phyloP scores from a whole-genome alignment of 2,888 invertebrate species.

The Uropetala carovei region DNA sequence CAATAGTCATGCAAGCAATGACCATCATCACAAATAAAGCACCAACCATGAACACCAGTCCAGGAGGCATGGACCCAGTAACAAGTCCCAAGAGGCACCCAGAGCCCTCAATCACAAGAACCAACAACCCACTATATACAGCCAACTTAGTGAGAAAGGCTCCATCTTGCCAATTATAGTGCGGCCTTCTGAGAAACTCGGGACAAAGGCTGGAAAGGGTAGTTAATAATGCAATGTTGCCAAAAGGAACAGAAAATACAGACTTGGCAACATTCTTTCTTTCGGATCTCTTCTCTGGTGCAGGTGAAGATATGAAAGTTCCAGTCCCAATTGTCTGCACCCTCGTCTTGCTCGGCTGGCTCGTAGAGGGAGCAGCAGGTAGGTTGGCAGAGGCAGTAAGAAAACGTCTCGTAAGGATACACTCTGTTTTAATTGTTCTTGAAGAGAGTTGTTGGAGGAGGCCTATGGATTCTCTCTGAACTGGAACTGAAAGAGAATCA shows the following conservation, averaged over 20 bases:
- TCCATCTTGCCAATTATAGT: background rate
- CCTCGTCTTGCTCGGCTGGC: background rate
- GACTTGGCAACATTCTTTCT: background rate
- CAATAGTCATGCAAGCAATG: constrained; percentile 36
- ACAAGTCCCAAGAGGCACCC: constrained; percentile 53
- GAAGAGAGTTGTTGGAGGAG: constrained; percentile 46
- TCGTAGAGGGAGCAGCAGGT: background rate
- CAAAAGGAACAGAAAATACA: background rate
- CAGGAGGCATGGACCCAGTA: constrained; percentile 51
- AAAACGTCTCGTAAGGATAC: constrained; percentile 38
- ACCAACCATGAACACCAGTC: constrained; percentile 51
- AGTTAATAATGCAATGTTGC: constrained; percentile 13
- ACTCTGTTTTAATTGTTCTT: constrained; percentile 41
- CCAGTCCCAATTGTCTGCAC: constrained; percentile 41
- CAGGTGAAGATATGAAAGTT: background rate
- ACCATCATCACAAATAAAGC: constrained; percentile 50
- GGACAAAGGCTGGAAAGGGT: background rate
- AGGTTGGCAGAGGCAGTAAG: background rate
- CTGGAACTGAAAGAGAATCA: constrained; percentile 1
- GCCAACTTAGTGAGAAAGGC: constrained; percentile 18
- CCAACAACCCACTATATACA: constrained; percentile 38
- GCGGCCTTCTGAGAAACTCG: background rate
- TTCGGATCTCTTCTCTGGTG: background rate
- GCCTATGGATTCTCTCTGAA: constrained; percentile 8
- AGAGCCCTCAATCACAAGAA: constrained; percentile 43